Percentiles rank a stretch among this genome's conserved stretches.
phyloP scores from a whole-genome alignment of 2,888 invertebrate genomes.

The Cataglyphis altisquamis region DNA sequence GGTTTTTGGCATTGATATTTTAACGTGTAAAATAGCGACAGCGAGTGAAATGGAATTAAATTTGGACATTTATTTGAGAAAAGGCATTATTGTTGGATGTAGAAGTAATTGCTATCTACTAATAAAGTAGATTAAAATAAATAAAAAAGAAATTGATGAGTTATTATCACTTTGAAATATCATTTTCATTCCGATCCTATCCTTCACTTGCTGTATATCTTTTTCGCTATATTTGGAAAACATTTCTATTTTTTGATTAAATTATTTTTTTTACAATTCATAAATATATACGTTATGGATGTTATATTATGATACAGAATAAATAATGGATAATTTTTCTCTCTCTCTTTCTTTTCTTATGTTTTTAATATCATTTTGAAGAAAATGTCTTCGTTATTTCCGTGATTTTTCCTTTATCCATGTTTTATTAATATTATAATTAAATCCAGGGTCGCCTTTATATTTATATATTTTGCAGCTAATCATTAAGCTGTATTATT shows the following conservation, averaged over 20 bases:
- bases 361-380: slow-evolving; percentile 4
- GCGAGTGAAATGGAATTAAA: neutral
- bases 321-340: neutral
- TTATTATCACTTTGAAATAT: neutral
- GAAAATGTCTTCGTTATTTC: neutral
- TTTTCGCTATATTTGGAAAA: neutral
- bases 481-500: slow-evolving; percentile 10
- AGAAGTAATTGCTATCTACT: neutral
- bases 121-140: neutral
- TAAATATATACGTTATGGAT: slow-evolving; percentile 1
- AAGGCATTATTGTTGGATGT: neutral
- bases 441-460: slow-evolving; percentile 21
- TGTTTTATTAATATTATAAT: neutral
- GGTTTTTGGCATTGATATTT: neutral
- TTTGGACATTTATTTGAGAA: neutral
- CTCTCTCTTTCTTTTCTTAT: slow-evolving; percentile 20
- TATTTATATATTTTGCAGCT: slow-evolving; percentile 16
- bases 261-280: neutral
- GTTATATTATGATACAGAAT: slow-evolving; percentile 2
- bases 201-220: neutral
- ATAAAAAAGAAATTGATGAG: neutral
- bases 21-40: neutral
- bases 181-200: slow-evolving; percentile 9
- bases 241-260: slow-evolving; percentile 35
- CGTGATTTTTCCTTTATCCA: neutral